Evolutionary conservation across 1,140 invertebrate species (phyloP).

Genomic region (Cyclargus thomasi): DNA sequence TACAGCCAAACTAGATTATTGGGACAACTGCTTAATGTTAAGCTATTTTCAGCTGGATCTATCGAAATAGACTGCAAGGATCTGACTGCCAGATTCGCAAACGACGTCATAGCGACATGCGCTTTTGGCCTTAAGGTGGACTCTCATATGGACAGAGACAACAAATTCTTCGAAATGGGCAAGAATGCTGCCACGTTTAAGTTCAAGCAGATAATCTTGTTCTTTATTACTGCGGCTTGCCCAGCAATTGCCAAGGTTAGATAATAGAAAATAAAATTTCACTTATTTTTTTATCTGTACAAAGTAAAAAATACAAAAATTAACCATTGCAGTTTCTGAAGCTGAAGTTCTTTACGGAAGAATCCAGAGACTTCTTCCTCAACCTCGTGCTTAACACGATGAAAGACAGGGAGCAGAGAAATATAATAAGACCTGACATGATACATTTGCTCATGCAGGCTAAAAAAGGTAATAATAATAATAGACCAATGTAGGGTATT

Average conservation of each 20-base stretch:
- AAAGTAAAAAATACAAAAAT: neutral
- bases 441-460: conserved; percentile 72
- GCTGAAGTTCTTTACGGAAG: conserved; percentile 54
- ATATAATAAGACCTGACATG: conserved; percentile 67
- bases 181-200: conserved; percentile 43
- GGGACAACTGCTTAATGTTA: no score
- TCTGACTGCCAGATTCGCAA: conserved; percentile 73
- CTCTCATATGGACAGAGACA: conserved; percentile 71
- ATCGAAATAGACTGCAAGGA: conserved; percentile 73
- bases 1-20: no score
- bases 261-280: neutral
- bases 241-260: conserved; percentile 37
- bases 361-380: conserved; percentile 71
- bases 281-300: no score
- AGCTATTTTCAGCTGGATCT: conserved; percentile 21
- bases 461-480: conserved; percentile 44
- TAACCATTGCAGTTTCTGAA: conserved; percentile 35
- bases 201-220: conserved; percentile 34
- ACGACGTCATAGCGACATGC: conserved; percentile 71
- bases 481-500: no score
- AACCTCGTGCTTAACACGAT: conserved; percentile 73
- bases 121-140: conserved; percentile 77
- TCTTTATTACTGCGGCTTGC: conserved; percentile 32
- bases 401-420: conserved; percentile 64
- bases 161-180: conserved; percentile 75